phyloP scores from a whole-genome alignment of 2,797 vertebrate species.

The Lithobates pipiens region DNA sequence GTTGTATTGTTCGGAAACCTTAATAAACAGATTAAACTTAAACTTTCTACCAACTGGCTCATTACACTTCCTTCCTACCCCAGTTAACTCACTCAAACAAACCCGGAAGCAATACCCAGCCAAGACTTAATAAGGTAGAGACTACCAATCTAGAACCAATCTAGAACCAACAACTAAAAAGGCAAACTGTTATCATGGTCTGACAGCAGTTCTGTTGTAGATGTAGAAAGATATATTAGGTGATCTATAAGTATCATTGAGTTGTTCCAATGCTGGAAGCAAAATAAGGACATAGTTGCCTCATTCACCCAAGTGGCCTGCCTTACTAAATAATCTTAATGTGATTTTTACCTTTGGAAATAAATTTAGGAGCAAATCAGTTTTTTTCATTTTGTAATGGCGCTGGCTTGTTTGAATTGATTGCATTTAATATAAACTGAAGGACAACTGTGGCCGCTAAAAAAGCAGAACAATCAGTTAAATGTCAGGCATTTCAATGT shows the following conservation, averaged over 20 bases:
- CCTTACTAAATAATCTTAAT: conserved; percentile 19
- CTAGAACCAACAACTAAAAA: no score
- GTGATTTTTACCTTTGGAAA: conserved; percentile 14
- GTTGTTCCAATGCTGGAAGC: neutral
- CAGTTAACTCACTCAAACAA: no score
- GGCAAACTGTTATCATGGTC: no score
- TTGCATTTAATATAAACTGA: conserved; percentile 37
- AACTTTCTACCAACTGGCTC: no score
- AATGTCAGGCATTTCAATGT: conserved; percentile 46
- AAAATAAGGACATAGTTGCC: neutral
- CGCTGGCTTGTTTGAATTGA: conserved; percentile 28
- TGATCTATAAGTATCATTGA: neutral
- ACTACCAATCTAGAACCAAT: no score
- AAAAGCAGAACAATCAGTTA: conserved; percentile 29
- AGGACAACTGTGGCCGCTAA: conserved; percentile 10
- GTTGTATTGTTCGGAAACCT: no score
- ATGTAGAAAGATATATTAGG: no score
- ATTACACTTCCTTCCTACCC: no score
- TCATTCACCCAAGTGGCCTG: neutral
- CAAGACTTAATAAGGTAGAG: no score
- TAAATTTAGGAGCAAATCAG: neutral
- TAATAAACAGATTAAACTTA: no score
- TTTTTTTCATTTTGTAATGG: conserved; percentile 15
- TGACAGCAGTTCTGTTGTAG: no score
- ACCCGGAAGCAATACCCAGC: no score